Conservation (phyloP, 2,113 vertebrate species). For the Gavia stellata region DNA sequence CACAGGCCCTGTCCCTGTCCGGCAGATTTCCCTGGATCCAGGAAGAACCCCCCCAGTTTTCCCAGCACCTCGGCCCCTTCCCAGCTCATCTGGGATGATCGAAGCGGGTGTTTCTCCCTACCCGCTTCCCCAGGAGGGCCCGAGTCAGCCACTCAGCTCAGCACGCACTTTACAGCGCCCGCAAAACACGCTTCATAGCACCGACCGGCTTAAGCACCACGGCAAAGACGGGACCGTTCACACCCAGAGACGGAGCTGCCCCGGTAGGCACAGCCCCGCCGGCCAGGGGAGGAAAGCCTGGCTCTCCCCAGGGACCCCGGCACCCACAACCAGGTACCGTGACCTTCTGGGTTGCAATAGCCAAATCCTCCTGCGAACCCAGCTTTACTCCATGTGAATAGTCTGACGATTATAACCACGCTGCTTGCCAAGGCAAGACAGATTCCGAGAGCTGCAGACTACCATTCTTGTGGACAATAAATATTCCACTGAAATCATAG, state of each 20-base stretch:
- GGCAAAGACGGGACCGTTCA: neutral
- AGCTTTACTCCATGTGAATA: neutral
- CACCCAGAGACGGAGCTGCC: neutral
- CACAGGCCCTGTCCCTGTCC: neutral
- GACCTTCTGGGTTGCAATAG: neutral
- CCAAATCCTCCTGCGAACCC: neutral
- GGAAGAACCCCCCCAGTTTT: neutral
- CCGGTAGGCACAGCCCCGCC: rapidly evolving
- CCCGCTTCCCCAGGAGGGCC: neutral
- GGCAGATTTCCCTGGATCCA: neutral
- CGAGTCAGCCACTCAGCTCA: neutral
- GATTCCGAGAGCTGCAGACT: neutral
- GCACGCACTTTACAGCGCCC: neutral
- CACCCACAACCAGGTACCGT: neutral
- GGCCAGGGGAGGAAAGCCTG: neutral
- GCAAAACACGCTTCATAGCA: neutral
- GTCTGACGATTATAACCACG: neutral
- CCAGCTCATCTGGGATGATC: neutral
- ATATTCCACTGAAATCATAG: conserved; percentile 23
- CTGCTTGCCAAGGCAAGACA: neutral
- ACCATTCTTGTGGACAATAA: neutral
- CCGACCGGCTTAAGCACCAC: too few species aligned
- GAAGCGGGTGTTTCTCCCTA: neutral
- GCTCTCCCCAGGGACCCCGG: neutral
- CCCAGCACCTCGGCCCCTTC: neutral